Conservation (phyloP, 2,797 vertebrate species). For the Pseudopleuronectes americanus region DNA sequence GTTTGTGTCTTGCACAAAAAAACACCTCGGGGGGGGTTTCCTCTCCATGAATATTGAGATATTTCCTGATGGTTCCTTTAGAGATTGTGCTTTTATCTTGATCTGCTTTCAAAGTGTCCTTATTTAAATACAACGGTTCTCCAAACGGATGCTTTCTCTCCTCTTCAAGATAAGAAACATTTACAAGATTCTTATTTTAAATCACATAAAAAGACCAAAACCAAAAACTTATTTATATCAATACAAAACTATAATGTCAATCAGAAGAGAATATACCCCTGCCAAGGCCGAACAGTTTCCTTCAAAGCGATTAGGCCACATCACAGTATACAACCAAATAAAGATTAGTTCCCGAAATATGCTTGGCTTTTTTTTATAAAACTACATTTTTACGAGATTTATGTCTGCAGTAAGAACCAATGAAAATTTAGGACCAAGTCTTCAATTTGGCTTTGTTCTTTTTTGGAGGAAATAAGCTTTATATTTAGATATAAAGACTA, state of each 20-base stretch:
- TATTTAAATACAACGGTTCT: conserved; percentile 15
- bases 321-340: too few species aligned
- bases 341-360: too few species aligned
- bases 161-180: background rate
- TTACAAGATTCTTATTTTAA: background rate
- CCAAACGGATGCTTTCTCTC: background rate
- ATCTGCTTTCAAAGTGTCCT: background rate
- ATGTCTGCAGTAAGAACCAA: background rate
- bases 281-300: too few species aligned
- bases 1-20: conserved; percentile 19
- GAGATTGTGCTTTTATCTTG: conserved; percentile 9
- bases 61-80: background rate
- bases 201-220: background rate
- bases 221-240: background rate
- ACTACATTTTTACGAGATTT: background rate
- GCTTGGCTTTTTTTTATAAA: background rate
- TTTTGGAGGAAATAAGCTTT: background rate
- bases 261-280: too few species aligned
- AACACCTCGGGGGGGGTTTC: conserved; percentile 26
- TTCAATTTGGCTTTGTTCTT: background rate
- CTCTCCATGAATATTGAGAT: conserved; percentile 28
- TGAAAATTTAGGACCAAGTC: background rate
- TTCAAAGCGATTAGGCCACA: too few species aligned
- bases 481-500: background rate
- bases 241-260: too few species aligned